Percentiles rank a stretch among this genome's conserved stretches.
These are phyloP conservation scores for Heliconius nattereri DNA, from an alignment of 1,140 invertebrate genomes.

Conservation along the genomic window DNA sequence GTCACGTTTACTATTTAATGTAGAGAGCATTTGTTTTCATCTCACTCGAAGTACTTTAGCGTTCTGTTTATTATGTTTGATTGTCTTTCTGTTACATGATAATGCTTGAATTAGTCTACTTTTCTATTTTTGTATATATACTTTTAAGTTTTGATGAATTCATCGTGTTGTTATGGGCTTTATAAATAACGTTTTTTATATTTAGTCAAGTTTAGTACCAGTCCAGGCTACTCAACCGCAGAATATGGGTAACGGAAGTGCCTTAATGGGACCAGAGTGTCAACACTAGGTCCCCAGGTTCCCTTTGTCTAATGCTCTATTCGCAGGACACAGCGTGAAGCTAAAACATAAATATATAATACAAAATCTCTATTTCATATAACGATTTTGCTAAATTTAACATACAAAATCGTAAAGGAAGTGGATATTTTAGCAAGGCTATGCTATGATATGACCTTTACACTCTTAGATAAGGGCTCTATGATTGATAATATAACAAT, in stretches of 20 bases:
- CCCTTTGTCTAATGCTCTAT: background rate
- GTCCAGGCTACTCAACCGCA: too few relatives aligned
- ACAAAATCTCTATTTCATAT: background rate
- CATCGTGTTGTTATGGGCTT: too few relatives aligned
- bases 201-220: too few relatives aligned
- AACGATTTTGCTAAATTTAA: slow-evolving; percentile 17
- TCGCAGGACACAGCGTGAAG: too few relatives aligned
- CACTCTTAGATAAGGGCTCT: background rate
- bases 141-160: background rate
- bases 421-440: slow-evolving; percentile 30
- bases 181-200: too few relatives aligned
- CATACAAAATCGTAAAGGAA: slow-evolving; percentile 19
- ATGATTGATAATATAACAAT: slow-evolving; percentile 8
- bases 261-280: too few relatives aligned
- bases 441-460: slow-evolving; percentile 28
- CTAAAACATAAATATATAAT: background rate
- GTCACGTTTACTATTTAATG: slow-evolving; percentile 20
- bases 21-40: slow-evolving; percentile 19
- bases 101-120: background rate
- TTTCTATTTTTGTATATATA: background rate
- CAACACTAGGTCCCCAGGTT: background rate
- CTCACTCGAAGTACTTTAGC: background rate
- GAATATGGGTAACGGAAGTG: too few relatives aligned
- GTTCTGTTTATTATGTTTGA: background rate
- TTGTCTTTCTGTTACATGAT: slow-evolving; percentile 13